Base-by-base conservation (phyloP, 2,888 invertebrate species). In the Andrena fulva region DNA sequence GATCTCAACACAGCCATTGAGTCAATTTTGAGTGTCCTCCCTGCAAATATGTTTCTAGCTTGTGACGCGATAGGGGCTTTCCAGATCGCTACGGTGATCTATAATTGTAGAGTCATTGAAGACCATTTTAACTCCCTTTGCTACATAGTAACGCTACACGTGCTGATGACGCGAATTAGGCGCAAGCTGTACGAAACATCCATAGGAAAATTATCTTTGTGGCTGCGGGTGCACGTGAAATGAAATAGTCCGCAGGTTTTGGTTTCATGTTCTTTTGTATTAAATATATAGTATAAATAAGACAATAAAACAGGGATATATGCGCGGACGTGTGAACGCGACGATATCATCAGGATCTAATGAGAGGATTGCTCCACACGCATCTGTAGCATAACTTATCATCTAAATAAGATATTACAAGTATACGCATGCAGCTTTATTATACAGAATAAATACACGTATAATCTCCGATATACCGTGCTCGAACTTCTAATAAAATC, bases 281-380 rank as follows among this genome's bases (percentile, higher is more conserved):
- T 85, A 85, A 82, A 84, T 67, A 69, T 80, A 73, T 66, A 79
- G 54, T 71, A 79, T 79, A 79, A 79, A 73, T 83, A 64, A 80
- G 31, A 80, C 76, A 73, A 59, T 79, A 56, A 54, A 79, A 71
- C 70, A 64, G 63, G 35, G 24, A 66, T 79, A 74, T 69, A 35
- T 69, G 54, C 64, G 50, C 42, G 63, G 35, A 60, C 35, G 52
- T 33, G 62, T 72, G 75, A 72, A 24, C 54, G 33, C 52, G 54
- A 59, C 66, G 42, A 27, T 71, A 24, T 35, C 27, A 5, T 48
- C 24, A 63, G 8, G 64, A n/a, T 59, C 24, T 27, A 20, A 52
- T 42, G 12, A n/a, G 31, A 31, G 66, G 52, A 52, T 78, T 35
- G 31, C 54, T 68, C 5, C 62, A 50, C 73, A 35, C 66, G 60